Conservation (phyloP, 2,797 vertebrate genomes). For the Pterois miles region DNA sequence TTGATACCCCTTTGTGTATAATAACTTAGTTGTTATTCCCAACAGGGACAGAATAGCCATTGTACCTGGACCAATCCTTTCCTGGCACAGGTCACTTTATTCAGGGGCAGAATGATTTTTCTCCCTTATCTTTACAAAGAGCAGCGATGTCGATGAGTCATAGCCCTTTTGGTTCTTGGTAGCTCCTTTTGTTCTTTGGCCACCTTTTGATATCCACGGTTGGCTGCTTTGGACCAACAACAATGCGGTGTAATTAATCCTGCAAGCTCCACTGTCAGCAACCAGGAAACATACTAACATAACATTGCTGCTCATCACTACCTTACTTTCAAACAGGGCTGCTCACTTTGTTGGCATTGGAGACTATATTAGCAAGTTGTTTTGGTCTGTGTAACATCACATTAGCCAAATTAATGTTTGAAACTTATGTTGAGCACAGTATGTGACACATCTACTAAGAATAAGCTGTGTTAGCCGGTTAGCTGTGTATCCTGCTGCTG, state of each 20-base stretch:
- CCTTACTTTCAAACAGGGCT: not conserved
- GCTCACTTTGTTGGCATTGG: not conserved
- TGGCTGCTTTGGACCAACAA: conserved; percentile 23
- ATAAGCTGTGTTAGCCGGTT: not conserved
- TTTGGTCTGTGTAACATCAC: not conserved
- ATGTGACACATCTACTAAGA: not conserved
- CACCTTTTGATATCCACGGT: conserved; percentile 8
- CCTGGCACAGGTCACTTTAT: not conserved
- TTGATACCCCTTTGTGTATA: not conserved
- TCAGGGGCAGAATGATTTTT: conserved; percentile 22
- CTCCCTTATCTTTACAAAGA: conserved; percentile 12
- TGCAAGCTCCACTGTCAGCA: conserved; percentile 1
- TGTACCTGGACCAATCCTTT: not conserved
- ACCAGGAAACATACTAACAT: conserved; percentile 16
- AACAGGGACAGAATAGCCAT: not conserved
- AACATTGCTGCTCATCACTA: conserved; percentile 1
- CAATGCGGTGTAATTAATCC: conserved; percentile 51
- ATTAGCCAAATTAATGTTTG: not conserved
- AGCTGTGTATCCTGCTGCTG: not conserved
- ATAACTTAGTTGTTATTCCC: conserved; percentile 17
- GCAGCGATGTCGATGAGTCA: conserved; percentile 10
- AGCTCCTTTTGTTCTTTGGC: conserved; percentile 29
- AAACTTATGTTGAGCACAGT: not conserved
- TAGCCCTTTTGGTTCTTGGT: not conserved
- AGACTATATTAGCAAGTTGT: not conserved